A percentile compares a stretch with the other conserved stretches of the same genome.
phyloP scores from a whole-genome alignment of 1,140 invertebrate species.

The Lethrus apterus region DNA sequence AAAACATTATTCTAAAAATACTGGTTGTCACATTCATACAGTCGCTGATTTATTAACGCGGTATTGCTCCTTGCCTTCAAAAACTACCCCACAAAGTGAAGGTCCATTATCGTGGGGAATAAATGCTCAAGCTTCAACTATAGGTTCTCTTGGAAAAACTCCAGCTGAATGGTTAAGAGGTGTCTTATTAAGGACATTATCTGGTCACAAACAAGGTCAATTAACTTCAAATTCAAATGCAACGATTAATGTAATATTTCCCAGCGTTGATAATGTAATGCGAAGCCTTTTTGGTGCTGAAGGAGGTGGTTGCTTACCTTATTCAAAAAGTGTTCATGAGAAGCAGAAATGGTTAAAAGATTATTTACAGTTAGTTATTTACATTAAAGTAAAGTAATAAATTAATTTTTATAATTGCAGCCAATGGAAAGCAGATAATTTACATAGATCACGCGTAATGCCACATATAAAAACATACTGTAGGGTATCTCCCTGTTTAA shows the following conservation, averaged over 20 bases:
- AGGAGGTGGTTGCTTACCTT: slow-evolving; percentile 86
- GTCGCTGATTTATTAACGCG: slow-evolving; percentile 56
- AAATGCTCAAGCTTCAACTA: slow-evolving; percentile 83
- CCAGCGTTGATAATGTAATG: slow-evolving; percentile 70
- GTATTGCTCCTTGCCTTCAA: slow-evolving; percentile 50
- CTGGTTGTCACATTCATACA: slow-evolving; percentile 65
- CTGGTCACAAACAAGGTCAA: slow-evolving; percentile 42
- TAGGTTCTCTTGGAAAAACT: slow-evolving; percentile 73
- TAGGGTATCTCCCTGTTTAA: slow-evolving; percentile 60
- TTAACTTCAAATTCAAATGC: slow-evolving; percentile 30
- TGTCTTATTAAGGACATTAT: slow-evolving; percentile 57
- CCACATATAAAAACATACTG: slow-evolving; percentile 93
- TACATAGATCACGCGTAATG: slow-evolving; percentile 66
- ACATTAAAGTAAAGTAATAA: background rate
- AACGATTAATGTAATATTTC: slow-evolving; percentile 53
- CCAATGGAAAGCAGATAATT: slow-evolving; percentile 71
- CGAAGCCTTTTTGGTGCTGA: slow-evolving; percentile 74
- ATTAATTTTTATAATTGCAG: slow-evolving; percentile 46
- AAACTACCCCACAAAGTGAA: slow-evolving; percentile 45
- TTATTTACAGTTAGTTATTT: slow-evolving; percentile 62
- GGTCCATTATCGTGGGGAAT: slow-evolving; percentile 56
- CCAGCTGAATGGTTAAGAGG: slow-evolving; percentile 62
- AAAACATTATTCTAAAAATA: slow-evolving; percentile 53
- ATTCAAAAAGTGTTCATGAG: slow-evolving; percentile 65
- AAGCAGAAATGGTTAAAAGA: slow-evolving; percentile 79